phyloP scores from a whole-genome alignment of 1,140 invertebrate genomes.

The Aleiodes sp. region DNA sequence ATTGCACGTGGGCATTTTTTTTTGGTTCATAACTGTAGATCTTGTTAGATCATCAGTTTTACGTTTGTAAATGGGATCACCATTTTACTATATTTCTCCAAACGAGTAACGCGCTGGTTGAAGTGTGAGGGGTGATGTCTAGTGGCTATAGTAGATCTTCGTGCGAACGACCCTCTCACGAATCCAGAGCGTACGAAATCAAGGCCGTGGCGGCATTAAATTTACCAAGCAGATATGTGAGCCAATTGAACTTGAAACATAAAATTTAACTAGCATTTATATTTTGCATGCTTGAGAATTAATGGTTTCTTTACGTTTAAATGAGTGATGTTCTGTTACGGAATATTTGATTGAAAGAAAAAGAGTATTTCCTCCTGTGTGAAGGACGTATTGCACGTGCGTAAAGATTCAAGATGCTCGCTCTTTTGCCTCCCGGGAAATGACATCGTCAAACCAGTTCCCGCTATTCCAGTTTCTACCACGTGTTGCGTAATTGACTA shows the following conservation, averaged over 20 bases:
- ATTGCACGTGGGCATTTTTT: slow-evolving; percentile 18
- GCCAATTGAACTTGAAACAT: not conserved
- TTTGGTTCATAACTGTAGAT: not conserved
- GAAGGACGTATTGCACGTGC: not conserved
- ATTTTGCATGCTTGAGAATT: not conserved
- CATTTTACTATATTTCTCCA: not conserved
- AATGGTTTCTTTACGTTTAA: no score
- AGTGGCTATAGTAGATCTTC: not conserved
- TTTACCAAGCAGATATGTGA: not conserved
- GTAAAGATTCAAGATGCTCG: not conserved
- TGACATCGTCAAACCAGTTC: slow-evolving; percentile 55
- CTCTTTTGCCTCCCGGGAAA: slow-evolving; percentile 38
- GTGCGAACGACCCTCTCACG: slow-evolving; percentile 24
- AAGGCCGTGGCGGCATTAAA: slow-evolving; percentile 17
- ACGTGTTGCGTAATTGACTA: slow-evolving; percentile 48
- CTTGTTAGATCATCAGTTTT: not conserved
- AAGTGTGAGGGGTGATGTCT: not conserved
- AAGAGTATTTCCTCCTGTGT: no score
- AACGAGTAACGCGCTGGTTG: not conserved
- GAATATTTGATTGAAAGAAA: no score
- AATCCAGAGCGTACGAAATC: slow-evolving; percentile 15
- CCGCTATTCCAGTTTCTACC: slow-evolving; percentile 55
- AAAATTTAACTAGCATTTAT: not conserved
- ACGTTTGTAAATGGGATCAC: not conserved
- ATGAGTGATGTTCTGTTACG: no score